Percentiles rank a stretch among this genome's conserved stretches.
Evolutionary conservation across 2,113 vertebrate genomes (phyloP).

Genomic region (Callipepla californica): DNA sequence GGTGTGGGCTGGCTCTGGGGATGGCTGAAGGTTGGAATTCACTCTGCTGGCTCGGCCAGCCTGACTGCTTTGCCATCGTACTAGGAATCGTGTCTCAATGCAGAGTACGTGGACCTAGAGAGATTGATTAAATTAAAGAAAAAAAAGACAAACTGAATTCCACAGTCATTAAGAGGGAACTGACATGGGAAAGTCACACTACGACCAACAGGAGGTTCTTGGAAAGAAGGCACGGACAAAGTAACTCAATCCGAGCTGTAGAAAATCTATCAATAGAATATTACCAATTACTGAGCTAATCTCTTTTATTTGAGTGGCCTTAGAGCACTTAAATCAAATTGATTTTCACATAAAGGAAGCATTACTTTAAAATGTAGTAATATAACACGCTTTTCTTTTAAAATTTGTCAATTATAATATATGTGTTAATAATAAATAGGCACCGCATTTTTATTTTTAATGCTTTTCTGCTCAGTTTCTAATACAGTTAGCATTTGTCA

Average conservation of each 20-base stretch:
- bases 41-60: constrained; percentile 18
- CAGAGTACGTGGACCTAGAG: background rate
- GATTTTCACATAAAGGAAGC: constrained; percentile 28
- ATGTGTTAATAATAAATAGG: background rate
- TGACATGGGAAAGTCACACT: background rate
- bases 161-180: background rate
- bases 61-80: background rate
- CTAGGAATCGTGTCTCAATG: background rate
- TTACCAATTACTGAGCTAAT: constrained; percentile 5
- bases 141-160: background rate
- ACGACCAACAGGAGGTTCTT: background rate
- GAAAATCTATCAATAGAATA: background rate
- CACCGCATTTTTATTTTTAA: background rate
- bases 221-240: background rate
- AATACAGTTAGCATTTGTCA: background rate
- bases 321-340: constrained; percentile 50
- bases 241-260: background rate
- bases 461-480: background rate
- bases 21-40: background rate
- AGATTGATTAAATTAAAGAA: background rate
- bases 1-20: background rate
- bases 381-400: background rate
- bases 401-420: background rate
- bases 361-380: background rate
- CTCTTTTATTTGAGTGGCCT: constrained; percentile 7